Evolutionary conservation across 2,888 invertebrate genomes (phyloP).

Genomic region (Ochropleura leucogaster): DNA sequence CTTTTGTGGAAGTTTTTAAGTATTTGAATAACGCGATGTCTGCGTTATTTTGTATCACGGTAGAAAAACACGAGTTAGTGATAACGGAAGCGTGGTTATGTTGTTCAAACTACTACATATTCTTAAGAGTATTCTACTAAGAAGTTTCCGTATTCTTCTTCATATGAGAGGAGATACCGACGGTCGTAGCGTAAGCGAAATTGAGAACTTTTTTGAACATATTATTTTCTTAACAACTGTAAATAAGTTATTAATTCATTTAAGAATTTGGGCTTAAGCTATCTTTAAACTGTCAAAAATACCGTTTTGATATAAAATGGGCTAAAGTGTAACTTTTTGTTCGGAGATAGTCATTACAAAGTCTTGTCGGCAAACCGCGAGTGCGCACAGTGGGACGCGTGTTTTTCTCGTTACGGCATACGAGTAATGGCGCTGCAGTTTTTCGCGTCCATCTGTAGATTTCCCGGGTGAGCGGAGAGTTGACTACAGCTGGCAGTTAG

Average conservation of each 20-base stretch:
- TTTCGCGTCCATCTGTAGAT: constrained; percentile 63
- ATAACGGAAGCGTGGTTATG: background rate
- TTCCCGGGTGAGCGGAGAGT: constrained; percentile 61
- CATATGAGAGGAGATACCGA: no score
- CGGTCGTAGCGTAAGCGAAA: no score
- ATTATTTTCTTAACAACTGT: background rate
- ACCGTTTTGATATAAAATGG: background rate
- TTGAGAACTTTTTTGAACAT: no score
- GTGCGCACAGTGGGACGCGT: constrained; percentile 56
- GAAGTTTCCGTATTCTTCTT: background rate
- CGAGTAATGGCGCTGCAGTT: constrained; percentile 64
- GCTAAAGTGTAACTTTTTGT: no score
- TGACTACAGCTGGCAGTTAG: constrained; percentile 38
- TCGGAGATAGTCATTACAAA: constrained; percentile 7
- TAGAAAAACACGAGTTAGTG: background rate
- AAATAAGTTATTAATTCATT: background rate
- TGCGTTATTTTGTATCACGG: no score
- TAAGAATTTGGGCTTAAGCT: background rate
- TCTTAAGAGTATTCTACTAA: background rate
- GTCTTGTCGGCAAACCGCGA: constrained; percentile 24
- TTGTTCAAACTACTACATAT: background rate
- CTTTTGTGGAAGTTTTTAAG: background rate
- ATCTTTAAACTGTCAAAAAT: background rate
- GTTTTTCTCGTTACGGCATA: constrained; percentile 44
- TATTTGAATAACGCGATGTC: background rate